Conservation (phyloP, 2,113 vertebrate genomes). For the Colinus virginianus region DNA sequence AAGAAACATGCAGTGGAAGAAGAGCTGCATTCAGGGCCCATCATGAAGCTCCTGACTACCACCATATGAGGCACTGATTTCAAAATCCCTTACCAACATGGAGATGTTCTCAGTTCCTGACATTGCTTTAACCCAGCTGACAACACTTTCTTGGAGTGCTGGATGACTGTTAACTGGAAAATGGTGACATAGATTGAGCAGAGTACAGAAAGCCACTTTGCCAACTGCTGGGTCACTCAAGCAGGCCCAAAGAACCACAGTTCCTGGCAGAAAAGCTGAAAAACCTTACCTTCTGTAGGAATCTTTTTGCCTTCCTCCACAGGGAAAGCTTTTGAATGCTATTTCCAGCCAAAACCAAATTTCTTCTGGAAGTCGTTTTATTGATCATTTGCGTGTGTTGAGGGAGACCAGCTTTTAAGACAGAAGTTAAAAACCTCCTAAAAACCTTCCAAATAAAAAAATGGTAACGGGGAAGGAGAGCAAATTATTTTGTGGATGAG, state of each 20-base stretch:
- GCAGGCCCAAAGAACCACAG: neutral
- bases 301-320: neutral
- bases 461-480: neutral
- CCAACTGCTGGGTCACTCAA: neutral
- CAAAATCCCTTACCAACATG: conserved; percentile 24
- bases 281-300: neutral
- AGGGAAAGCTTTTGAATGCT: neutral
- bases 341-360: neutral
- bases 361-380: conserved; percentile 15
- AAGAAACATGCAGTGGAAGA: accelerated
- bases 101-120: conserved; percentile 14
- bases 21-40: neutral
- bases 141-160: conserved; percentile 16
- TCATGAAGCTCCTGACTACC: neutral
- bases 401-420: neutral
- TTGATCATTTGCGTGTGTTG: neutral
- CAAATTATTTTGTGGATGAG: neutral
- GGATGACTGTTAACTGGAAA: conserved; percentile 24
- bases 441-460: conserved; percentile 2
- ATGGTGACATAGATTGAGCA: neutral
- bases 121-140: conserved; percentile 41
- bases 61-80: conserved; percentile 41
- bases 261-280: conserved; percentile 1
- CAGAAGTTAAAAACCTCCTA: neutral
- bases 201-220: neutral